Percentiles rank a stretch among this genome's conserved stretches.
phyloP scores from a whole-genome alignment of 2,797 vertebrate species.

The Yasuhikotakia modesta region DNA sequence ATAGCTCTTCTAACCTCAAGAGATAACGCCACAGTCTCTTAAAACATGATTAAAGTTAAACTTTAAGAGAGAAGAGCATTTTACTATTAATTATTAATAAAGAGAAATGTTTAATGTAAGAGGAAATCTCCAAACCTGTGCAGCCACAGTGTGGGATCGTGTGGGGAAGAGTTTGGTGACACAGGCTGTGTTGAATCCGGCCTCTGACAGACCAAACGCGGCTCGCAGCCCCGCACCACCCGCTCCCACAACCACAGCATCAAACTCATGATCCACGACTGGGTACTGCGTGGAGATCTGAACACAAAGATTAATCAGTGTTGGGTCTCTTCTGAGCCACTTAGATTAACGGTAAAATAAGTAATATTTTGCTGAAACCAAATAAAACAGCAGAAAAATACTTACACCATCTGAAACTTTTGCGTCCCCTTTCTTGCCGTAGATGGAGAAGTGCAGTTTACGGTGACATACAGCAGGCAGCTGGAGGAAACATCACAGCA shows the following conservation, averaged over 20 bases:
- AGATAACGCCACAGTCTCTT: not conserved
- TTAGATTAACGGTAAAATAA: not conserved
- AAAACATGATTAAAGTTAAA: not conserved
- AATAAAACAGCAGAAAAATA: slow-evolving; percentile 24
- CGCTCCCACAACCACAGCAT: slow-evolving; percentile 95
- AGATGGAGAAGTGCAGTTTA: slow-evolving; percentile 88
- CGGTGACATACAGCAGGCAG: slow-evolving; percentile 72
- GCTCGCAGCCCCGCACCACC: slow-evolving; percentile 94
- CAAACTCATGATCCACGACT: slow-evolving; percentile 97
- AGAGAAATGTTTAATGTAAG: not conserved
- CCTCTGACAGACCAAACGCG: slow-evolving; percentile 95
- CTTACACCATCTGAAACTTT: slow-evolving; percentile 89
- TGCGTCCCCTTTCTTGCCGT: slow-evolving; percentile 83
- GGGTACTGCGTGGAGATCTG: slow-evolving; percentile 93
- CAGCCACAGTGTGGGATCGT: slow-evolving; percentile 96
- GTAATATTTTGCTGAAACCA: slow-evolving; percentile 2
- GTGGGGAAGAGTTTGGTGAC: slow-evolving; percentile 96
- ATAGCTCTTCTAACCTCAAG: not conserved
- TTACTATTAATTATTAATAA: not conserved
- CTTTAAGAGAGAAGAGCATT: not conserved
- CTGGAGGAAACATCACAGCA: slow-evolving; percentile 61
- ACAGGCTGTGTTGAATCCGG: slow-evolving; percentile 95
- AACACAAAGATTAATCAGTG: not conserved
- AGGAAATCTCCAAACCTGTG: slow-evolving; percentile 80
- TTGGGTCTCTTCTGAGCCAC: not conserved